Evolutionary conservation across 1,140 invertebrate genomes (phyloP), one percentile per base, ranked within the genome.

Genomic region (Papilio polytes): DNA sequence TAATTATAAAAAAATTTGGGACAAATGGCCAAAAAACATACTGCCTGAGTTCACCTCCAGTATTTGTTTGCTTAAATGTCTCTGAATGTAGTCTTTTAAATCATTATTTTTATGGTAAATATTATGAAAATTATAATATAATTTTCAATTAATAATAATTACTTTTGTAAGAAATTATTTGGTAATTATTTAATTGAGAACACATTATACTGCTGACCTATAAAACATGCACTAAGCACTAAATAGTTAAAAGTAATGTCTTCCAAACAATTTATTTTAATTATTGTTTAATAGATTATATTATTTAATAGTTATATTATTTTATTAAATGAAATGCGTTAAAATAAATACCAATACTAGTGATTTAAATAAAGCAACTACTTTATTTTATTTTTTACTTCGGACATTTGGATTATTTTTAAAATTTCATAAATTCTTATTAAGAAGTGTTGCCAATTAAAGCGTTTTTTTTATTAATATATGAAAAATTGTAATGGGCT

Each of bases 271-370:
- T n/a, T 15, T 7, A 73, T 73, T 73, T 73, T 44, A 73, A 73
- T 73, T 72, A 70, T 4, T 41, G 8, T 41, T 41, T 41, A 41
- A 41, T 41, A 41, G 6, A 41, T 41, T n/a, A n/a, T n/a, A n/a
- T n/a, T n/a, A n/a, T n/a, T n/a, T 41, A 41, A 41, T 41, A 41
- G 6, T 0, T 26, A 15, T 12, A 66, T 20, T 41, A 26, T 18
- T 72, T 72, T 74, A 74, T 74, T 74, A 22, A 15, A 48, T 51
- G 10, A 74, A 7, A 66, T 66, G 7, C n/a, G 13, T 26, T 66
- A 41, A 41, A 41, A 41, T 26, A 12, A 66, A 6, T 66, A 13
- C 3, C 63, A 70, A 70, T 22, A 31, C 26, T 63, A 26, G 10
- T 63, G 13, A 36, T 70, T 12, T 36, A 18, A 36, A 18, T 36